Evolutionary conservation across 1,140 invertebrate species (phyloP).

Genomic region (Pteromalus puparum): DNA sequence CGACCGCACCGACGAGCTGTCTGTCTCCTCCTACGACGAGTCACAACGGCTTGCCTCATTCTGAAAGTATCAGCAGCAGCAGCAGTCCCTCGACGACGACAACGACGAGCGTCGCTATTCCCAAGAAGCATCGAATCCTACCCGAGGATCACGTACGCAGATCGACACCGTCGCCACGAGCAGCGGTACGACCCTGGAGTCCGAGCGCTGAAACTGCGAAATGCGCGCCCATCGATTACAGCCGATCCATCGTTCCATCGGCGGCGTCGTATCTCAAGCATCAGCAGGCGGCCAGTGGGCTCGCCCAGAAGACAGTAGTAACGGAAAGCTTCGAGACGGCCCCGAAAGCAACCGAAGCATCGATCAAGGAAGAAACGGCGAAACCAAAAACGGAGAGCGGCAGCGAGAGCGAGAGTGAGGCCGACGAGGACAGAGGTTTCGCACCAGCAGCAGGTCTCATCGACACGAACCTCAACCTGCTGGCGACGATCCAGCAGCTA

Average conservation of each 20-base stretch:
- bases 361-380: neutral
- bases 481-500: conserved; percentile 72
- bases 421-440: conserved; percentile 59
- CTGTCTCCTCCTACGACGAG: neutral
- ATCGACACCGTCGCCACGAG: conserved; percentile 66
- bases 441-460: conserved; percentile 70
- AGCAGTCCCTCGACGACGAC: neutral
- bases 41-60: neutral
- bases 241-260: conserved; percentile 86
- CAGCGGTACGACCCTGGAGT: conserved; percentile 65
- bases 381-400: conserved; percentile 13
- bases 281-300: conserved; percentile 58
- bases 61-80: neutral
- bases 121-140: conserved; percentile 62
- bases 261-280: conserved; percentile 79
- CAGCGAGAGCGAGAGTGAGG: conserved; percentile 46
- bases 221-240: conserved; percentile 82
- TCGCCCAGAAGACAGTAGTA: neutral
- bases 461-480: conserved; percentile 72
- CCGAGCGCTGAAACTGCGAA: conserved; percentile 67
- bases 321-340: neutral
- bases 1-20: conserved; percentile 2
- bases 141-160: conserved; percentile 62
- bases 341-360: neutral
- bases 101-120: neutral